Evolutionary conservation across 2,797 vertebrate genomes (phyloP).

Genomic region (Chelonia mydas): DNA sequence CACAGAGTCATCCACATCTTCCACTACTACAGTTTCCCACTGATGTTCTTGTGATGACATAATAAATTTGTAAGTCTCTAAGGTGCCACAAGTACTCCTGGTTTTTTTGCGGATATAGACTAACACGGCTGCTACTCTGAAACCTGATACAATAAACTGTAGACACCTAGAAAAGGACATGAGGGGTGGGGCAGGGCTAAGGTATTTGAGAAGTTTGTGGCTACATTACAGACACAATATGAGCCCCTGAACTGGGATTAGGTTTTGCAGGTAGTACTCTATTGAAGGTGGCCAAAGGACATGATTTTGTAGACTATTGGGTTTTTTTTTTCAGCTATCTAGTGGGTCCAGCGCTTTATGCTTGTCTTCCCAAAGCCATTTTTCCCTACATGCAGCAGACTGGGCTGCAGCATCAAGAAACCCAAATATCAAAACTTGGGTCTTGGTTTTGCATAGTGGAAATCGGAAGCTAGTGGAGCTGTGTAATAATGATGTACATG

Average conservation of each 20-base stretch:
- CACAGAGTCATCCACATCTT: not conserved
- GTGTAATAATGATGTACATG: not conserved
- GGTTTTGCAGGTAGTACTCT: not conserved
- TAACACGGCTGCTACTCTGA: too few species aligned
- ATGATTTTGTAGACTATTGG: rapidly evolving
- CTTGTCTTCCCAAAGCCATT: not conserved
- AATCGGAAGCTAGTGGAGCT: not conserved
- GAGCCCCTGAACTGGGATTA: not conserved
- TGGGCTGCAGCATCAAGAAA: not conserved
- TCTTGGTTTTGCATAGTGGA: not conserved
- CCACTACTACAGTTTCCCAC: not conserved
- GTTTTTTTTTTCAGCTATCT: rapidly evolving
- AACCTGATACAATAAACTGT: not conserved
- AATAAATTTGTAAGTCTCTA: too few species aligned
- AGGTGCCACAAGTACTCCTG: too few species aligned
- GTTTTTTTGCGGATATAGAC: too few species aligned
- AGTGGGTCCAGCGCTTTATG: not conserved
- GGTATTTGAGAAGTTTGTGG: not conserved
- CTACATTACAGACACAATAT: not conserved
- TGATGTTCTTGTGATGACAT: rapidly evolving
- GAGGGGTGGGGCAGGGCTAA: not conserved
- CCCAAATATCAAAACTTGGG: not conserved
- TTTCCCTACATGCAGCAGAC: not conserved
- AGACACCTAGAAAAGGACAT: not conserved
- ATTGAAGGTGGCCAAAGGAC: rapidly evolving